Evolutionary conservation across 2,888 invertebrate genomes (phyloP), one percentile per base, ranked within the genome.

Genomic region (Drosophila meridionalis): DNA sequence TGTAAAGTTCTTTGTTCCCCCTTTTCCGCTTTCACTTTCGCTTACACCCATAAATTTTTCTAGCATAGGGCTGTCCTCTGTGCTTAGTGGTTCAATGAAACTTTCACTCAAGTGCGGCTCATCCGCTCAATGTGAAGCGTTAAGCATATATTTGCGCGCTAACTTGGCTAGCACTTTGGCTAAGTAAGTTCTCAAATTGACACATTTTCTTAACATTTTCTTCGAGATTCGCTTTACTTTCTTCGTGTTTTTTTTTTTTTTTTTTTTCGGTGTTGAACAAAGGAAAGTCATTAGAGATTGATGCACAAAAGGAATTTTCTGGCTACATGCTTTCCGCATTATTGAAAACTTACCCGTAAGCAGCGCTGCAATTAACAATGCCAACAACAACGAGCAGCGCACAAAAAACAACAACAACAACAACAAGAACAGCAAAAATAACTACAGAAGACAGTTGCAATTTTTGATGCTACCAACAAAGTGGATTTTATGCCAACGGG

Each of bases 321-420:
- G 66, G 77, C 61, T 66, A 83, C 82, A 82, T 69, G 82, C 71
- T 81, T 83, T 82, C 78, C 74, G 76, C 82, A 78, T 87, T 89
- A 86, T 87, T 86, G 89, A 80, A 80, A 89, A 89, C 80, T 89
- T 86, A 82, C 66, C 69, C 78, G 83, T 83, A 67, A 72, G 88
- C 71, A 73, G 56, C 62, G 65, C 53, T 76, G 84, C 82, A 87
- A 88, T 88, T 88, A 88, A 88, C 73, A 68, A 34, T 61, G 50
- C 45, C 66, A 48, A 40, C 58, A 59, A 43, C 55, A 70, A 48
- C 65, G 20, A 20, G 20, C 61, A 36, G 59, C 66, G 30, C 68
- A 62, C 14, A 28, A 56, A 40, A 36, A 63, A 32, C 53, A 47
- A 8, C 40, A 64, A 12, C 36, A 42, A 47, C 60, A 58, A 42